Base-by-base conservation (phyloP, 2,888 invertebrate genomes). In the Oxyteleia sp. region DNA sequence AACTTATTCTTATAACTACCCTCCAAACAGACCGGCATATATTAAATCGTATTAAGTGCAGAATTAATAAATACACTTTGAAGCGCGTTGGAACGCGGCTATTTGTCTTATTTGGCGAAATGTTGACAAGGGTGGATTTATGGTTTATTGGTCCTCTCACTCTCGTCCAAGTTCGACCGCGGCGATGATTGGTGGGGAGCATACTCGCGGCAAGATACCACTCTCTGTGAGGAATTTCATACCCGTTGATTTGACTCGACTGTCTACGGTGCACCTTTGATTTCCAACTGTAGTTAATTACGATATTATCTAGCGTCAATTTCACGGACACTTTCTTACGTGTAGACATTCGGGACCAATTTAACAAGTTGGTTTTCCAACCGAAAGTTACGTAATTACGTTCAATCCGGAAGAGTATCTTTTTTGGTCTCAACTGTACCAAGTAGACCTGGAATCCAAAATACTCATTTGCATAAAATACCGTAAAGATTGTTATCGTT, bases 51-150 rank as follows among this genome's bases (percentile, higher is more conserved):
- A n/a, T n/a, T n/a, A n/a, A n/a, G n/a, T n/a, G n/a, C n/a, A n/a
- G 53, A 78, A 68, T 78, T 69, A 61, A 69, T 69, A 78, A 69
- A 78, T 69, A 78, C 43, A 69, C 38, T 81, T 82, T 71, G 45
- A 76, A 68, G 59, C 32, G 35, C 51, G 53, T n/a, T 51, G 69
- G 53, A 82, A 59, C 57, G 68, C 35, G 20, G 20, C n/a, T 43
- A 63, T 78, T 63, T 78, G 78, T 82, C 63, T 64, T 57, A 71
- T 75, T 82, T 75, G 74, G 49, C 38, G 61, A 59, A 79, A 79
- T 43, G 71, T 57, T 57, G 71, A 66, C 71, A 72, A 43, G 57
- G n/a, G 38, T 20, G 26, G 55, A 72, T 72, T 72, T 61, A 66
- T 63, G 74, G 38, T 61, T 63, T 59, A 63, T 68, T 68, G 41